Evolutionary conservation across 2,888 invertebrate genomes (phyloP).

Genomic region (Amphipyra berbera): DNA sequence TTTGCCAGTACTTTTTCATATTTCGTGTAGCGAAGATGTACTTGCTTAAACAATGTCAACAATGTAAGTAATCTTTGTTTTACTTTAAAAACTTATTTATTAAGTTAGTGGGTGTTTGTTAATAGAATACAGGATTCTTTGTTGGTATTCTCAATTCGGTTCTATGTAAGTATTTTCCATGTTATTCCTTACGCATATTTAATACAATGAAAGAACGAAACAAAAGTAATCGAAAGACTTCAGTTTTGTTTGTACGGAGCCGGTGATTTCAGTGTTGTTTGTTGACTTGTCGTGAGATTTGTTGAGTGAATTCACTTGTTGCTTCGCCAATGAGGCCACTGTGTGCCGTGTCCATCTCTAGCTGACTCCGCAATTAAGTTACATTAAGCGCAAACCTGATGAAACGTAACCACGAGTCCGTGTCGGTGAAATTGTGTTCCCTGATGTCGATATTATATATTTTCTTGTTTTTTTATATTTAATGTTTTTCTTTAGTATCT

Average conservation of each 20-base stretch:
- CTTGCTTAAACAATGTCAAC: conserved; percentile 26
- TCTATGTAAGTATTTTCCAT: conserved; percentile 3
- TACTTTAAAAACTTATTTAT: not conserved
- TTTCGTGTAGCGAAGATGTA: conserved; percentile 37
- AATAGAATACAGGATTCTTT: not conserved
- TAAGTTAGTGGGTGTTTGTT: not conserved
- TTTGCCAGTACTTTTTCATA: conserved; percentile 40
- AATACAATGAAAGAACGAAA: not conserved
- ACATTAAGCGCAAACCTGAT: conserved; percentile 65
- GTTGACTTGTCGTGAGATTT: conserved; percentile 56
- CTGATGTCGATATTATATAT: too few relatives aligned
- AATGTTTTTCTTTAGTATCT: too few relatives aligned
- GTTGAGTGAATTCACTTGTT: conserved; percentile 75
- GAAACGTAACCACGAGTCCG: conserved; percentile 40
- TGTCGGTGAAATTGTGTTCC: too few relatives aligned
- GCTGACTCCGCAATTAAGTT: conserved; percentile 66
- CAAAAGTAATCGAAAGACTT: not conserved
- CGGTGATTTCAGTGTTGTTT: conserved; percentile 20
- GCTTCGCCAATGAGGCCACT: conserved; percentile 65
- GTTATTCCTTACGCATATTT: not conserved
- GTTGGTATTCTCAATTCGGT: not conserved
- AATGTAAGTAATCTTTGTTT: conserved; percentile 30
- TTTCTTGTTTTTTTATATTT: too few relatives aligned
- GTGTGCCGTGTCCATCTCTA: conserved; percentile 56
- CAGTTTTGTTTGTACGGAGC: conserved; percentile 14